Base-by-base conservation (phyloP, 2,888 invertebrate species). In the Diadegma fenestrale region DNA sequence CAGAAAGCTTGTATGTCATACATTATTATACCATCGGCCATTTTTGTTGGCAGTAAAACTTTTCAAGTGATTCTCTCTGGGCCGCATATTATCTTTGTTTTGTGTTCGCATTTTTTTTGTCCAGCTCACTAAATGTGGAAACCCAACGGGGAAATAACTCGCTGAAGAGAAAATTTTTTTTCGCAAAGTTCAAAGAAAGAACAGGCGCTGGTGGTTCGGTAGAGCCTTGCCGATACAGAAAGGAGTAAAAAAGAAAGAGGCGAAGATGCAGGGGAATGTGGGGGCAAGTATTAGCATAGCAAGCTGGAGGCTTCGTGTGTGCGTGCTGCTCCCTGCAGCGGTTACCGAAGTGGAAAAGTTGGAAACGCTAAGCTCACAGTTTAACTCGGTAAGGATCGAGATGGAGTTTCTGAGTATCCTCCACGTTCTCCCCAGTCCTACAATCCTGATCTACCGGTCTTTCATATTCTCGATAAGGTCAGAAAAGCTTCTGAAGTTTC, bases 321-420 rank as follows among this genome's bases (percentile, higher is more conserved):
- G 68, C 69, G 69, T 30, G 63, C n/a, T 66, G 51, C 17, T 51
- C 30, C 43, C 26, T 12, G 69, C 58, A 76, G 80, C 76, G 84
- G 86, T 84, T 89, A 88, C 80, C 84, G 85, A 82, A 87, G 87
- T 90, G 88, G 89, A 89, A 91, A 91, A 90, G 89, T 91, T 90
- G 87, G 78, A 87, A 82, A 84, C 84, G 48, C 79, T 63, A 80
- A 80, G 89, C 88, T 80, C 77, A 86, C 88, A 89, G 88, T 91
- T 91, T 89, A 89, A 91, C 88, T 88, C 84, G 79, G 86, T 82
- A 87, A 87, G 87, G 90, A 89, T 88, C 88, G 81, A 87, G 78
- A 75, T 73, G 48, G 54, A 58, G 51, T 81, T 43, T 66, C 64
- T 63, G 10, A 73, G 51, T 69, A 85, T 87, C 88, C 81, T 81